These are phyloP conservation scores for Cochlearius cochlearius DNA, from an alignment of 2,113 vertebrate genomes.

Conservation along the genomic window DNA sequence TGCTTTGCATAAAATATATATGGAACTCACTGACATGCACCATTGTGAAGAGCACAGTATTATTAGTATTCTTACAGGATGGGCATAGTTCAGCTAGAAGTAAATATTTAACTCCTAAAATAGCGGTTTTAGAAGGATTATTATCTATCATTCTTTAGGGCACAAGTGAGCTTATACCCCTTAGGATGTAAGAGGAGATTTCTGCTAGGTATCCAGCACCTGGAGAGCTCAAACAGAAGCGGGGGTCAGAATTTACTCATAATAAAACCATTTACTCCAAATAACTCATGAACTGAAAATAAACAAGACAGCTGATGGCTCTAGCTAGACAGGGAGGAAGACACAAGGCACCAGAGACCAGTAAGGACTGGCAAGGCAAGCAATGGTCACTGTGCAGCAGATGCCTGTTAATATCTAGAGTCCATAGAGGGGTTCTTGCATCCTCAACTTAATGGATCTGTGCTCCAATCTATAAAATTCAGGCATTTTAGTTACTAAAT, in stretches of 20 bases:
- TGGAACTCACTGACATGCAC: neutral
- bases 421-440: neutral
- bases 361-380: neutral
- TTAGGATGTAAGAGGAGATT: neutral
- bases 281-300: neutral
- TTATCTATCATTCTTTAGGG: neutral
- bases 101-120: constrained; percentile 27
- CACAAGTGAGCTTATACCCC: neutral
- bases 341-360: neutral
- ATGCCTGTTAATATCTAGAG: neutral
- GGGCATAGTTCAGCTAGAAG: neutral
- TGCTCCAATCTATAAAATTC: neutral
- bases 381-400: neutral
- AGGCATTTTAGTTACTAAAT: neutral
- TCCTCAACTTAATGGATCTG: neutral
- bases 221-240: neutral
- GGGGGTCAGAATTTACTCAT: neutral
- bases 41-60: neutral
- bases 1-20: neutral
- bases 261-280: neutral
- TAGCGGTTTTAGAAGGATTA: neutral
- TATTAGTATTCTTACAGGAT: neutral
- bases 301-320: neutral
- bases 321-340: neutral
- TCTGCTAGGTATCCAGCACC: neutral